A percentile compares a stretch with the other conserved stretches of the same genome.
Conservation (phyloP, 2,888 invertebrate species). For the Cynaeus angustus region DNA sequence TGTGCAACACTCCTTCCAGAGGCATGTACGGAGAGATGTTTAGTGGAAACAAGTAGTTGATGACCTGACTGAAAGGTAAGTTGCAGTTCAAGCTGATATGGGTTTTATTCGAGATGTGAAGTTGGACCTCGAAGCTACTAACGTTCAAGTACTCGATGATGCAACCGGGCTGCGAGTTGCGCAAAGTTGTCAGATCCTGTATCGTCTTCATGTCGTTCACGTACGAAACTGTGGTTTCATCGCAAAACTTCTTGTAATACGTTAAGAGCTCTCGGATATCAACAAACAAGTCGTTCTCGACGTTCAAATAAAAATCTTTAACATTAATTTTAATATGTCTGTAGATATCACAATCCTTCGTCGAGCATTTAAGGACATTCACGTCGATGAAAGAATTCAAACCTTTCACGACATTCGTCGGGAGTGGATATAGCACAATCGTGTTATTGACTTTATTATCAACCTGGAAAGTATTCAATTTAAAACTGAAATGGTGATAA, state of each 20-base stretch:
- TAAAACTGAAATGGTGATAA: slow-evolving; percentile 79
- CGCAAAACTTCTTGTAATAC: slow-evolving; percentile 74
- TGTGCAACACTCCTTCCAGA: slow-evolving; percentile 68
- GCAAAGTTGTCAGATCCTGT: slow-evolving; percentile 75
- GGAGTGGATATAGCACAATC: slow-evolving; percentile 71
- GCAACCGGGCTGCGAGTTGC: no score
- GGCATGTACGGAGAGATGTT: slow-evolving; percentile 71
- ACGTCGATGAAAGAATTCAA: slow-evolving; percentile 79
- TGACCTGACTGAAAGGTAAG: slow-evolving; percentile 64
- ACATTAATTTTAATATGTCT: slow-evolving; percentile 78
- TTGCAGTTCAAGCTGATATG: slow-evolving; percentile 68
- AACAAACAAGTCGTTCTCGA: slow-evolving; percentile 81
- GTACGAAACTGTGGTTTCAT: slow-evolving; percentile 75
- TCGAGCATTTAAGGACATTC: slow-evolving; percentile 73
- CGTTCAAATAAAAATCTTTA: slow-evolving; percentile 80
- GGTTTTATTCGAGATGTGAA: slow-evolving; percentile 66
- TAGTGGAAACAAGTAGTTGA: slow-evolving; percentile 68
- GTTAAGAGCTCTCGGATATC: slow-evolving; percentile 77
- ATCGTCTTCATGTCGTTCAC: slow-evolving; percentile 72
- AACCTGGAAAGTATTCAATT: slow-evolving; percentile 80
- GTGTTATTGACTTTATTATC: slow-evolving; percentile 76
- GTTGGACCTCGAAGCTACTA: slow-evolving; percentile 64
- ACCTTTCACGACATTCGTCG: slow-evolving; percentile 72
- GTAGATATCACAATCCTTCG: slow-evolving; percentile 75
- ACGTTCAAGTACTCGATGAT: slow-evolving; percentile 63